Base-by-base conservation (phyloP, 1,140 invertebrate genomes). In the Drosophila obscura region DNA sequence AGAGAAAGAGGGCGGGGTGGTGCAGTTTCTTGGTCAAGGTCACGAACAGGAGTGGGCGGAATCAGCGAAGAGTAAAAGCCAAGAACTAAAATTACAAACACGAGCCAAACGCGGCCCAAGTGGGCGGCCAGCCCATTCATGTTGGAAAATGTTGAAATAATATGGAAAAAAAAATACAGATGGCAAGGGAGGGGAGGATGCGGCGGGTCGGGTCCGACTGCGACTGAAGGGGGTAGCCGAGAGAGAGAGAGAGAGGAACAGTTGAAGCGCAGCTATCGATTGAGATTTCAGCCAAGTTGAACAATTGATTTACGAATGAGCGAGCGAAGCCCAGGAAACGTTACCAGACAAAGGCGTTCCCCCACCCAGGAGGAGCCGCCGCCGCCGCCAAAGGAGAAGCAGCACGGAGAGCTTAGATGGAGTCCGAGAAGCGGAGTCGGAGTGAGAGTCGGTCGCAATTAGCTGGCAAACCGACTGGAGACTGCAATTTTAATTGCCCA, bases 401-500 rank as follows among this genome's bases (percentile, higher is more conserved):
- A 41, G 28, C 55, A 26, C 13, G 19, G 16, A 24, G 46, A 13
- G 11, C 46, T 22, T 26, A 55, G 48, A 74, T 64, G 60, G 45
- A 58, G 62, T 58, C 73, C 49, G 53, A 16, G 1, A 1, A 16
- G 16, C 19, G 19, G 44, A 58, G 62, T 58, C 64, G 35, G 53
- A 45, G 3, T 35, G 0, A 3, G 31, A 74, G 60, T 22, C 43
- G 43, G 64, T 39, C 28, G 72, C 72, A 74, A 74, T 74, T 74
- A 74, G 72, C 71, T 53, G 61, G 64, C 67, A 50, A 73, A 74
- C 46, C 56, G 55, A 72, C 49, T 43, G 66, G 51, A 65, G 65
- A 53, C 73, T 69, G 78, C 66, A 66, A 78, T 82, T 87, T 88
- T 87, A 88, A 87, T 87, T 87, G 83, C 78, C 69, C 50, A 57